These are phyloP conservation scores for Creontiades dilutus DNA, from an alignment of 2,888 invertebrate species.

Conservation along the genomic window DNA sequence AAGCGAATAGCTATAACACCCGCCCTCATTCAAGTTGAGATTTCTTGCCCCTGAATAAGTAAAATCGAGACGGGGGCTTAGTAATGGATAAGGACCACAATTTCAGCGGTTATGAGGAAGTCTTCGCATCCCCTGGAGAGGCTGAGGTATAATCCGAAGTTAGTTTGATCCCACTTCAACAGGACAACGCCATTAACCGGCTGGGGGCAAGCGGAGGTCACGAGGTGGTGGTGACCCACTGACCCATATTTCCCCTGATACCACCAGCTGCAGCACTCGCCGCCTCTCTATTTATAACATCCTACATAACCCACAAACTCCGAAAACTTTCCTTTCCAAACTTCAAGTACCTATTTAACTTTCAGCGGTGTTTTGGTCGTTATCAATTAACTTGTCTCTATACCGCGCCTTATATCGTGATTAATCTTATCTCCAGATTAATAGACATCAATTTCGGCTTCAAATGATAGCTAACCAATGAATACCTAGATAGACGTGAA, in stretches of 20 bases:
- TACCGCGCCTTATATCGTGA: no score
- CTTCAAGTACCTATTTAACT: neutral
- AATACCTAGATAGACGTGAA: no score
- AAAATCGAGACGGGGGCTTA: neutral
- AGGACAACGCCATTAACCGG: slow-evolving; percentile 11
- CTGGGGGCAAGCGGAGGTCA: slow-evolving; percentile 45
- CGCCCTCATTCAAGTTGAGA: no score
- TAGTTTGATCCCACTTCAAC: neutral
- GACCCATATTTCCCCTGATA: slow-evolving; percentile 51
- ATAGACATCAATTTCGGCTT: no score
- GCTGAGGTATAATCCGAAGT: neutral
- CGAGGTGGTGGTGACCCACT: slow-evolving; percentile 48
- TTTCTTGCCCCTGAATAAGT: no score
- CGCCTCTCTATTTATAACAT: slow-evolving; percentile 29
- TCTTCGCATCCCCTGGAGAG: neutral
- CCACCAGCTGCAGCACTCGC: slow-evolving; percentile 15
- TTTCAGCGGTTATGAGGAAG: neutral
- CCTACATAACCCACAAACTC: neutral
- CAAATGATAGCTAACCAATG: no score
- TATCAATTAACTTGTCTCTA: no score
- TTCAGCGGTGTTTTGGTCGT: neutral
- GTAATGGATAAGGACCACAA: neutral
- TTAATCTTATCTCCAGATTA: no score
- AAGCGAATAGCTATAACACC: no score
- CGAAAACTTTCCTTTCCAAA: slow-evolving; percentile 17